Conservation (phyloP, 2,888 invertebrate genomes). For the Scaptomyza caliginosa region DNA sequence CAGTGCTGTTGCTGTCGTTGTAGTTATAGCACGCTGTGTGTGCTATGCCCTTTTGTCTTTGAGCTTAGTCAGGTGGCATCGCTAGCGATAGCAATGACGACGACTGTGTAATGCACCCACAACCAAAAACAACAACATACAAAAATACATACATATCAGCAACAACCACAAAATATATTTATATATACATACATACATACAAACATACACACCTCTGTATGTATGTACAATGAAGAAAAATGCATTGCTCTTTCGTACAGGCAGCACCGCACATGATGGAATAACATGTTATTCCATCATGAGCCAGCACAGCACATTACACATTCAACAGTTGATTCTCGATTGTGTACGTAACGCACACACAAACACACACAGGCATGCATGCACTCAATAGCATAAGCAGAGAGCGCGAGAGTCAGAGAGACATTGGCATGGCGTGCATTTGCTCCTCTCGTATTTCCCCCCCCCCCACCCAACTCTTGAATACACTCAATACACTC, state of each 20-base stretch:
- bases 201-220: slow-evolving; percentile 1
- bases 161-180: slow-evolving; percentile 16
- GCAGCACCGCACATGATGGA: slow-evolving; percentile 26
- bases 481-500: neutral
- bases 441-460: slow-evolving; percentile 7
- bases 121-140: slow-evolving; percentile 44
- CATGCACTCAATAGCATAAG: slow-evolving; percentile 35
- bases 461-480: neutral
- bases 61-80: slow-evolving; percentile 48
- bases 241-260: slow-evolving; percentile 58
- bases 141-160: slow-evolving; percentile 13
- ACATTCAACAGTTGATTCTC: slow-evolving; percentile 77
- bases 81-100: slow-evolving; percentile 31
- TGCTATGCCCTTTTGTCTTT: slow-evolving; percentile 62
- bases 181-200: neutral
- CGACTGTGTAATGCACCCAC: slow-evolving; percentile 61
- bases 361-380: slow-evolving; percentile 6
- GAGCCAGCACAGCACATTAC: slow-evolving; percentile 57
- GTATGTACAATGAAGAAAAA: slow-evolving; percentile 55
- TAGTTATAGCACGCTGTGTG: slow-evolving; percentile 27
- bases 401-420: slow-evolving; percentile 30
- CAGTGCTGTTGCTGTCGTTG: slow-evolving; percentile 35
- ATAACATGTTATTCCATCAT: slow-evolving; percentile 40
- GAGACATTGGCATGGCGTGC: slow-evolving; percentile 26
- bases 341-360: slow-evolving; percentile 27